Base-by-base conservation (phyloP, 2,888 invertebrate genomes). In the Marronus borbonicus region DNA sequence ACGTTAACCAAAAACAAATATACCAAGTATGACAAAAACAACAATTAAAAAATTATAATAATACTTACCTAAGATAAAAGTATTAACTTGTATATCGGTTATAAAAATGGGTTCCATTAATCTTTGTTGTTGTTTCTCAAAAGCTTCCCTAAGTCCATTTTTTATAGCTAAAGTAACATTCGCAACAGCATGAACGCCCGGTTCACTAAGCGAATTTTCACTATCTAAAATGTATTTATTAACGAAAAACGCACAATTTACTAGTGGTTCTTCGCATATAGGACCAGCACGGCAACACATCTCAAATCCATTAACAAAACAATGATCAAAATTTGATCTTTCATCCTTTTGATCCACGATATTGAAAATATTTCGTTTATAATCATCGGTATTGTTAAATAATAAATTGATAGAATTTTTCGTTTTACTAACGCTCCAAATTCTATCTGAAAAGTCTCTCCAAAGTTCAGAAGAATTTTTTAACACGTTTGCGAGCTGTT, bases 211-310 rank as follows among this genome's bases (percentile, higher is more conserved):
- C n/a, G 14, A 14, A 55, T 64, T 36, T 20, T 79, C 44, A 36
- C 62, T 74, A 55, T 90, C 90, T 55, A 94, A 86, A 0, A 89
- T 90, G 95, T 97, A 98, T 82, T 96, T 94, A 84, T 96, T 95
- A 1, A 99, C 92, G 76, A 96, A 90, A 89, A 98, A 98, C 20
- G 95, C 96, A 0, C 98, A 97, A 1, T 98, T 98, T 90, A 95
- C 95, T 94, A 99, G 94, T 1, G 98, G 98, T 86, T 99, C 99
- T 84, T 98, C 98, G 89, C 99, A 99, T 64, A 99, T 88, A 0
- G 99, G 99, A 0, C 99, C 99, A 60, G 96, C 93, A 76, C 95
- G 86, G 88, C 36, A 97, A 93, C 5, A 96, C 95, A 88, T 97
- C 88, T 91, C 97, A 95, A 88, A 97, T 94, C 8, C 97, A 88